Conservation (phyloP, 1,140 invertebrate genomes). For the Hylaeus volcanicus region DNA sequence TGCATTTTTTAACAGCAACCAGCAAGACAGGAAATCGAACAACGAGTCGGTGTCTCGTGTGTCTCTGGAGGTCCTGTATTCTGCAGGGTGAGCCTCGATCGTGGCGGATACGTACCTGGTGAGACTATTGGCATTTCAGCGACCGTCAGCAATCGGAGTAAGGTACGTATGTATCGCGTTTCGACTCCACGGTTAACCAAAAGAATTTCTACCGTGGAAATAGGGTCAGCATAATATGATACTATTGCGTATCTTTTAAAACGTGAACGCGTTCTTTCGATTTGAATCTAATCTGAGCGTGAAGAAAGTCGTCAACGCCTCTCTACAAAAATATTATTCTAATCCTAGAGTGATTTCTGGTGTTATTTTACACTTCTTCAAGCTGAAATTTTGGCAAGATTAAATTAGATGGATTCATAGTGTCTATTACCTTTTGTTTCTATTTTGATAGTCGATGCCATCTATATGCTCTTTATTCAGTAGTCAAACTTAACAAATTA, state of each 20-base stretch:
- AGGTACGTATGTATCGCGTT: slow-evolving; percentile 82
- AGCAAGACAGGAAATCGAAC: slow-evolving; percentile 94
- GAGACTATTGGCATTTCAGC: slow-evolving; percentile 94
- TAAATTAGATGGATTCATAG: no score
- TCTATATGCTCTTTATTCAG: no score
- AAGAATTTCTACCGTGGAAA: slow-evolving; percentile 23
- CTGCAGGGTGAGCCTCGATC: slow-evolving; percentile 91
- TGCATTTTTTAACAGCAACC: slow-evolving; percentile 86
- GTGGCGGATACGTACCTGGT: slow-evolving; percentile 95
- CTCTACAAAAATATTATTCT: no score
- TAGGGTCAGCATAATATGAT: slow-evolving; percentile 12
- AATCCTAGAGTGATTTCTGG: no score
- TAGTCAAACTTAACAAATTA: no score
- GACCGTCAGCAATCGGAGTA: slow-evolving; percentile 91
- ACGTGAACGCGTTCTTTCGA: not conserved
- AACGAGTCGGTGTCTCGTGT: slow-evolving; percentile 92
- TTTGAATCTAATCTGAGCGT: not conserved
- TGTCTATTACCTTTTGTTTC: no score
- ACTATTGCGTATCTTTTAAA: not conserved
- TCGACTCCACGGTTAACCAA: slow-evolving; percentile 22
- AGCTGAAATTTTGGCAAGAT: no score
- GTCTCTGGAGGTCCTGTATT: slow-evolving; percentile 90
- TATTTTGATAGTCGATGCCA: no score
- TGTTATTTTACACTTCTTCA: no score
- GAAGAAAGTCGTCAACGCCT: not conserved